Evolutionary conservation across 2,797 vertebrate genomes (phyloP).

Genomic region (Phataginus tetradactyla): DNA sequence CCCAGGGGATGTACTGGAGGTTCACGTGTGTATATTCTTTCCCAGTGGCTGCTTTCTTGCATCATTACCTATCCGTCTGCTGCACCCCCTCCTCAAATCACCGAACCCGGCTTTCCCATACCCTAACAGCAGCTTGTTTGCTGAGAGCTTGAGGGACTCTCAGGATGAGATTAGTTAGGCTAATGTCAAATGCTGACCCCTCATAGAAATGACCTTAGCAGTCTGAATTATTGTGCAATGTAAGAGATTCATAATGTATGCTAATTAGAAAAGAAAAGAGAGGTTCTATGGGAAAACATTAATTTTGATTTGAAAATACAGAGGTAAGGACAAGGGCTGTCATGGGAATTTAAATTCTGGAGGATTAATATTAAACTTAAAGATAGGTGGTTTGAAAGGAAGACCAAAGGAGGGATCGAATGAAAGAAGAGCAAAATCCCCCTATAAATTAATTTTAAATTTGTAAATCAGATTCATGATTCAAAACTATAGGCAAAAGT

Average conservation of each 20-base stretch:
- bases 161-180: background rate
- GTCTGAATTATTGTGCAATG: background rate
- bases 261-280: background rate
- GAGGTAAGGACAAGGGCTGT: background rate
- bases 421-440: background rate
- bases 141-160: background rate
- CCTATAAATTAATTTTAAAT: background rate
- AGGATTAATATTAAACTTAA: background rate
- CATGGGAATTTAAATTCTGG: background rate
- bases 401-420: background rate
- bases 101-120: background rate
- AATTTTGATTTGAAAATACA: slow-evolving; percentile 28
- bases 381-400: background rate
- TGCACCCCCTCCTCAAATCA: background rate
- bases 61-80: background rate
- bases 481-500: background rate
- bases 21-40: background rate
- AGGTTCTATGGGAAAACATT: background rate
- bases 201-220: background rate
- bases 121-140: background rate
- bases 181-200: background rate
- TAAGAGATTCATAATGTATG: background rate
- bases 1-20: background rate
- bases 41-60: background rate
- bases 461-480: background rate